Conservation (phyloP, 1,140 invertebrate genomes). For the Drosophila paulistorum region DNA sequence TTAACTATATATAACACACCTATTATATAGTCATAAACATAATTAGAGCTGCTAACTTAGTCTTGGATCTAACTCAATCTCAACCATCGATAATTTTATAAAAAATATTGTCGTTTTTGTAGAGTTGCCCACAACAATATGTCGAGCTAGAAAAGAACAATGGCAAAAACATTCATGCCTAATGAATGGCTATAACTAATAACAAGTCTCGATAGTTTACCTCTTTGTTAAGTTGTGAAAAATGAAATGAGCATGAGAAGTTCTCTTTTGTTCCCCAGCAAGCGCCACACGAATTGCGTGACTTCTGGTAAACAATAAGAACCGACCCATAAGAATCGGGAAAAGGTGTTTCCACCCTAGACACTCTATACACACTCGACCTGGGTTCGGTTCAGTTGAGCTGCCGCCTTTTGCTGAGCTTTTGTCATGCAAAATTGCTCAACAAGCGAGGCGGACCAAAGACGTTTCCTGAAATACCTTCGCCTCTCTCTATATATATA, state of each 20-base stretch:
- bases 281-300: slow-evolving; percentile 24
- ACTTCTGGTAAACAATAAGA: slow-evolving; percentile 16
- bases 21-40: too few relatives aligned
- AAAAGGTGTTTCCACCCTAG: neutral
- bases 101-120: too few relatives aligned
- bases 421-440: slow-evolving; percentile 62
- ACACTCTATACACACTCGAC: slow-evolving; percentile 2
- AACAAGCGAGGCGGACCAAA: slow-evolving; percentile 42
- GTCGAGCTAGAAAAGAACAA: neutral
- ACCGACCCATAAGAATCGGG: neutral
- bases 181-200: slow-evolving; percentile 1
- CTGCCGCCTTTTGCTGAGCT: slow-evolving; percentile 38
- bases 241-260: slow-evolving; percentile 20
- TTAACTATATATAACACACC: too few relatives aligned
- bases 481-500: neutral
- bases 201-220: neutral
- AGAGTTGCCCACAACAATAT: too few relatives aligned
- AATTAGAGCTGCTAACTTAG: too few relatives aligned
- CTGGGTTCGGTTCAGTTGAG: neutral
- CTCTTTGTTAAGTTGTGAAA: slow-evolving; percentile 26
- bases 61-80: too few relatives aligned
- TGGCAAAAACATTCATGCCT: neutral
- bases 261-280: neutral
- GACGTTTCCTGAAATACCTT: slow-evolving; percentile 19
- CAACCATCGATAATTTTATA: too few relatives aligned